phyloP scores from a whole-genome alignment of 2,888 invertebrate species.

The Hirtodrosophila cameraria region DNA sequence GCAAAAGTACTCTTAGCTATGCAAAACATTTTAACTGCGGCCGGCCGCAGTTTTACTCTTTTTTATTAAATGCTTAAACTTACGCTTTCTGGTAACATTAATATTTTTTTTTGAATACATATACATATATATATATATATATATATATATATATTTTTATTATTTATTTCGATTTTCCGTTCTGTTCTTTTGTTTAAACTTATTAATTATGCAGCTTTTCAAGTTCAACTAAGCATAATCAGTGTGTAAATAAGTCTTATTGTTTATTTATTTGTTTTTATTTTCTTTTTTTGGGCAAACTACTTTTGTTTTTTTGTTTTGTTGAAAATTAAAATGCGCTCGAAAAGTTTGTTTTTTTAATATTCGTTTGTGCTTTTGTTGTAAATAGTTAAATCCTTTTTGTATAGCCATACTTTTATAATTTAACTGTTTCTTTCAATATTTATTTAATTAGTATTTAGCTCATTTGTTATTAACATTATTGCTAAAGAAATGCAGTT shows the following conservation, averaged over 20 bases:
- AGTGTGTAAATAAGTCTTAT: slow-evolving; percentile 81
- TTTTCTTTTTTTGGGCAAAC: slow-evolving; percentile 36
- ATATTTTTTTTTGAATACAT: slow-evolving; percentile 40
- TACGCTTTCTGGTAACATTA: slow-evolving; percentile 52
- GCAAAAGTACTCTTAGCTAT: slow-evolving; percentile 30
- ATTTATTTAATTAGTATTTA: slow-evolving; percentile 37
- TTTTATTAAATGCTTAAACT: slow-evolving; percentile 67
- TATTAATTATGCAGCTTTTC: slow-evolving; percentile 47
- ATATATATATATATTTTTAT: slow-evolving; percentile 23
- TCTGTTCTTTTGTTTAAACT: slow-evolving; percentile 22
- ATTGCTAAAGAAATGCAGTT: slow-evolving; percentile 51
- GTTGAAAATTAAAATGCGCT: slow-evolving; percentile 55
- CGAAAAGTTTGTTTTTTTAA: slow-evolving; percentile 43
- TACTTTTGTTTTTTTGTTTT: slow-evolving; percentile 35
- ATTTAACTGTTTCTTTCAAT: slow-evolving; percentile 18
- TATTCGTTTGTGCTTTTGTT: slow-evolving; percentile 26
- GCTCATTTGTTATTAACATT: slow-evolving; percentile 37
- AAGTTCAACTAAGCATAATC: slow-evolving; percentile 78
- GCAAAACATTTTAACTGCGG: slow-evolving; percentile 60
- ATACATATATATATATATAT: slow-evolving; percentile 32
- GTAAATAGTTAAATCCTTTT: slow-evolving; percentile 46
- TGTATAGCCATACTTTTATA: slow-evolving; percentile 22
- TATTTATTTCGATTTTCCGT: slow-evolving; percentile 28
- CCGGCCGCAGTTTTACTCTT: slow-evolving; percentile 54
- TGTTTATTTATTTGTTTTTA: slow-evolving; percentile 53